Conservation (phyloP, 1,140 invertebrate species). For the Patella vulgata region DNA sequence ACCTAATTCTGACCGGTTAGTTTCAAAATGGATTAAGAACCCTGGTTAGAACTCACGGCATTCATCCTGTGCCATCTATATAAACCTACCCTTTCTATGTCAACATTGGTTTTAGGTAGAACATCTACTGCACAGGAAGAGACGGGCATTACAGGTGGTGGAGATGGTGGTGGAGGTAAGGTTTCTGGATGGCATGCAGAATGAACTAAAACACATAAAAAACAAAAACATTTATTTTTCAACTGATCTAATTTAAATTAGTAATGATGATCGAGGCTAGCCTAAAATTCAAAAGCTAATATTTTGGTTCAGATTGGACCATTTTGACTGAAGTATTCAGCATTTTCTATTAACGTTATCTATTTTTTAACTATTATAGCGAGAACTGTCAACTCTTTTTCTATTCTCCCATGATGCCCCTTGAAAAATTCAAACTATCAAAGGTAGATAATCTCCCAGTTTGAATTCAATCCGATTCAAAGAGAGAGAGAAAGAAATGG, state of each 20-base stretch:
- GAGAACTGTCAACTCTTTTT: too few relatives aligned
- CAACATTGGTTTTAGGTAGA: background rate
- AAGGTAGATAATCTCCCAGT: too few relatives aligned
- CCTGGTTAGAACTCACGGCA: too few relatives aligned
- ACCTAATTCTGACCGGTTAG: too few relatives aligned
- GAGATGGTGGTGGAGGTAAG: background rate
- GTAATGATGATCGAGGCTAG: background rate
- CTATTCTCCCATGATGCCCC: too few relatives aligned
- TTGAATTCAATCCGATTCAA: too few relatives aligned
- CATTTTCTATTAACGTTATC: too few relatives aligned
- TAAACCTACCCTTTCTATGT: slow-evolving; percentile 11
- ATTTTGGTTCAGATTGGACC: background rate
- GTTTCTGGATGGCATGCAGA: background rate
- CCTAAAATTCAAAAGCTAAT: background rate
- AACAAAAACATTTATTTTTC: background rate
- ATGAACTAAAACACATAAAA: background rate
- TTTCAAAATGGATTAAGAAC: too few relatives aligned
- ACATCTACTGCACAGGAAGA: slow-evolving; percentile 7
- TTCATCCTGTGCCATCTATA: too few relatives aligned
- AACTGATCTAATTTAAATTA: background rate
- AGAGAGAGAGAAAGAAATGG: too few relatives aligned
- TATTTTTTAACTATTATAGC: too few relatives aligned
- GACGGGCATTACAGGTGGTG: background rate
- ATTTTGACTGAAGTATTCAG: background rate
- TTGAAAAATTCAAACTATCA: too few relatives aligned